phyloP scores from a whole-genome alignment of 2,797 vertebrate genomes.

The Lagocephalus sceleratus region DNA sequence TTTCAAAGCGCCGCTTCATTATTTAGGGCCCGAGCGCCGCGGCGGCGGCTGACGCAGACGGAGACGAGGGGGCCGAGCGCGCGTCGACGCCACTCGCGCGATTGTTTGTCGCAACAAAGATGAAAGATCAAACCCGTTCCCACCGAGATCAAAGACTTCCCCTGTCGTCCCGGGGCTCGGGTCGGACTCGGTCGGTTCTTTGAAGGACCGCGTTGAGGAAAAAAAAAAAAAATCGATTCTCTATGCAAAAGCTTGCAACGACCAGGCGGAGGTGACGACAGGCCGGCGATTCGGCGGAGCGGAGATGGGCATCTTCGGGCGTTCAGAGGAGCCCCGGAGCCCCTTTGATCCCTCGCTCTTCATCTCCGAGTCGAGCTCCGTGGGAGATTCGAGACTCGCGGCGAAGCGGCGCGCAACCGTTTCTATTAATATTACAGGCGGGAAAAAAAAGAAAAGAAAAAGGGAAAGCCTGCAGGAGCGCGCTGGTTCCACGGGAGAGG shows the following conservation, averaged over 20 bases:
- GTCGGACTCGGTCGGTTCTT: too few relatives aligned
- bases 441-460: too few relatives aligned
- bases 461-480: constrained; percentile 34
- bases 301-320: constrained; percentile 17
- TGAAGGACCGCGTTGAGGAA: constrained; percentile 12
- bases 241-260: constrained; percentile 3
- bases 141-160: too few relatives aligned
- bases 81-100: constrained; percentile 10
- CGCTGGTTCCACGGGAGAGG: constrained; percentile 45
- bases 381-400: constrained; percentile 30
- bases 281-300: not conserved
- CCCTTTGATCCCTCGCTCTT: constrained; percentile 43
- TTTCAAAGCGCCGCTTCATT: constrained; percentile 35
- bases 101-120: constrained; percentile 1
- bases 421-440: constrained; percentile 53
- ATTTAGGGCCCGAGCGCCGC: constrained; percentile 48
- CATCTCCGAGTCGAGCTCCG: constrained; percentile 18
- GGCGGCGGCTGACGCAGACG: too few relatives aligned
- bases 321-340: constrained; percentile 16
- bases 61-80: constrained; percentile 21
- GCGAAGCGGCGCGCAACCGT: constrained; percentile 15
- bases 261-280: not conserved
- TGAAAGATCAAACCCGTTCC: constrained; percentile 18
- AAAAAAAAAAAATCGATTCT: constrained; percentile 4
- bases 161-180: constrained; percentile 6